phyloP scores from a whole-genome alignment of 2,888 invertebrate genomes.

The Brachyopa scutellaris region DNA sequence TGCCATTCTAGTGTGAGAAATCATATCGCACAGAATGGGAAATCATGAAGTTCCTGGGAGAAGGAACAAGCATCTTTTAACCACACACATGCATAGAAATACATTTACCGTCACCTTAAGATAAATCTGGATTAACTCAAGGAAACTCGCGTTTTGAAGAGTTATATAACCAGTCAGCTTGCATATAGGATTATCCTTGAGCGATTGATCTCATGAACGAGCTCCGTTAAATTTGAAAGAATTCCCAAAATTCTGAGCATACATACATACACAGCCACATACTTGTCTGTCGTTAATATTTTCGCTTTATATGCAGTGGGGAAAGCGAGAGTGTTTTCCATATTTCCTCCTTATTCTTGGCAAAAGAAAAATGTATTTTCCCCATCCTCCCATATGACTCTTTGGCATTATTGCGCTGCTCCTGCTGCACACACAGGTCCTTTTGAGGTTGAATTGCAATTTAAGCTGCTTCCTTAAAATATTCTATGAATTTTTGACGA shows the following conservation, averaged over 20 bases:
- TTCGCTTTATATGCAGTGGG: neutral
- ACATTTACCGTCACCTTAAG: slow-evolving; percentile 12
- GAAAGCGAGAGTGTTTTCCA: slow-evolving; percentile 8
- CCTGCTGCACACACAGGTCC: neutral
- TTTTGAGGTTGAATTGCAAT: slow-evolving; percentile 25
- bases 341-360: neutral
- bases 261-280: neutral
- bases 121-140: slow-evolving; percentile 41
- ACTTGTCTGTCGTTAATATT: slow-evolving; percentile 10
- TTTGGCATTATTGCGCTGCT: too few species aligned
- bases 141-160: neutral
- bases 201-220: slow-evolving; percentile 15
- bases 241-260: neutral
- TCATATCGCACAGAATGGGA: neutral
- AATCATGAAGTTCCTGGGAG: slow-evolving; percentile 16
- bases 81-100: neutral
- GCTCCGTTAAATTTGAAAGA: slow-evolving; percentile 8
- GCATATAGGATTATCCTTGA: slow-evolving; percentile 15
- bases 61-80: too few species aligned
- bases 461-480: slow-evolving; percentile 32
- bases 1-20: slow-evolving; percentile 7
- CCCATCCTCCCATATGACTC: neutral
- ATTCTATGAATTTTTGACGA: slow-evolving; percentile 54
- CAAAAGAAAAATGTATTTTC: neutral
- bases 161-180: neutral